Evolutionary conservation across 2,888 invertebrate genomes (phyloP), one percentile per base, ranked within the genome.

Genomic region (Drosophila nr. medialis): DNA sequence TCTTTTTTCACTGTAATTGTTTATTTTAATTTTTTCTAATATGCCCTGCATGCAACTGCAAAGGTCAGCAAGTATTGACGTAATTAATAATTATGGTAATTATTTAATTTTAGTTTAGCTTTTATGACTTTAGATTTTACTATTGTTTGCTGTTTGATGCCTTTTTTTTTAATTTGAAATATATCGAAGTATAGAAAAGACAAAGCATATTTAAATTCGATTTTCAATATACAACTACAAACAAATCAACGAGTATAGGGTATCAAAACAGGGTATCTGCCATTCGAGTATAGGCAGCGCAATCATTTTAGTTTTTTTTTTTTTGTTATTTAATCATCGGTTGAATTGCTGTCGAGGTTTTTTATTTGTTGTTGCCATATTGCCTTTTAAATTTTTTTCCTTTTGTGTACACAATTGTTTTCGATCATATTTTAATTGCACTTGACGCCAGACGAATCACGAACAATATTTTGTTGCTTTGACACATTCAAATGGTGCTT

Each of bases 341-440:
- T 18, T 55, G 51, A 34, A 49, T 51, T 56, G 38, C 42, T 59
- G 64, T 75, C 54, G 56, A 65, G 65, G 54, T 63, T 64, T 75
- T 75, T 64, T 21, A 45, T 45, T 15, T 45, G 24, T 45, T 45
- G 45, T 24, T 58, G 59, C 50, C 60, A 65, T 68, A 45, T 48
- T 69, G 59, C 38, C 49, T 64, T 38, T 70, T 42, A 13, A 29
- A 29, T 21, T 40, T 59, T 54, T 67, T 51, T 50, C 55, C 54
- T 32, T 62, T 32, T 58, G 50, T 64, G 13, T 53, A 62, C 54
- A 72, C 78, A 78, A 77, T 80, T 67, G 80, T 72, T 72, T 80
- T 70, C 73, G 51, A 68, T 79, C 72, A 83, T 68, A 70, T 74
- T 83, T 83, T 79, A 77, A 81, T 74, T 68, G 76, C 67, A 78